Base-by-base conservation (phyloP, 2,888 invertebrate species). In the Pecten maximus region DNA sequence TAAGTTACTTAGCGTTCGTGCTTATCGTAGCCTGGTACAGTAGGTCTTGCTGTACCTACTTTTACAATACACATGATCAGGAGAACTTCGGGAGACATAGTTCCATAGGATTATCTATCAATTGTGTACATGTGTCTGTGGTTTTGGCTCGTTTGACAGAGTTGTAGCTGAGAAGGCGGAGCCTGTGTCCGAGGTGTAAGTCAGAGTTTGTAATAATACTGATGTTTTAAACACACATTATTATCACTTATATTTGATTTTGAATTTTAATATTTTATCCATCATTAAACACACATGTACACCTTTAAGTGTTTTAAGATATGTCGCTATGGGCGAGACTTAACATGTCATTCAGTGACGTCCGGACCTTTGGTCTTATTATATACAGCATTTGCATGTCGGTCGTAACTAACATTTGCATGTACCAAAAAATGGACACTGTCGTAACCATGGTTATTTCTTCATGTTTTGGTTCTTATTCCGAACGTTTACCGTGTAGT, bases 101-200 rank as follows among this genome's bases (percentile, higher is more conserved):
- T 44, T n/a, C n/a, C n/a, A n/a, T n/a, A n/a, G n/a, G n/a, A n/a
- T n/a, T n/a, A n/a, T n/a, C n/a, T n/a, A n/a, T n/a, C n/a, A n/a
- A n/a, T n/a, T n/a, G n/a, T n/a, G n/a, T n/a, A n/a, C 23, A 19
- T 74, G 74, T 74, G 35, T 74, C 28, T 74, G 60, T 60, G 28
- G 74, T 74, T 28, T 74, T 74, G 35, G 35, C 74, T 74, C 74
- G 6, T 74, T 74, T 74, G 74, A 74, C 74, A 74, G 74, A 74
- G 35, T 35, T 10, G 28, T 74, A 6, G 35, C 74, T 74, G 74
- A 74, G 74, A 74, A 74, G 35, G 74, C 35, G 28, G 74, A 74
- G 6, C 74, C 74, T 0, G 74, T 28, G 35, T 0, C 35, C 74
- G 74, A 15, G 74, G 28, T 74, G 74, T 74, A 74, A 74, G 74